Evolutionary conservation across 2,888 invertebrate species (phyloP), one percentile per base, ranked within the genome.

Genomic region (Dichetophora obliterata): DNA sequence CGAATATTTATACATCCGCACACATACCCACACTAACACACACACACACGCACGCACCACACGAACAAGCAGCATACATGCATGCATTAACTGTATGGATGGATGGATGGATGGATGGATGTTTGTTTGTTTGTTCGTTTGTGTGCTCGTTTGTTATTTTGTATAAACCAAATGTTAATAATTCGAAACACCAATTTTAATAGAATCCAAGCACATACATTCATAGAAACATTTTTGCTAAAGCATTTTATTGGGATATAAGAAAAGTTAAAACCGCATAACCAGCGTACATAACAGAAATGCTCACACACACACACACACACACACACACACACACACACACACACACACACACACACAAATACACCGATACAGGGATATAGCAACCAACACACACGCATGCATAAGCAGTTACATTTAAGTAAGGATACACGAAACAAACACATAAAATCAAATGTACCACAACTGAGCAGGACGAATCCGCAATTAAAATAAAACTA

Each of bases 141-240:
- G 71, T 43, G 43, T 37, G 71, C 9, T 59, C 16, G 61, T 27
- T 61, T 27, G 61, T 34, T 48, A 11, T 24, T n/a, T 50, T 50
- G n/a, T 68, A 73, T 72, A 80, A 77, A 78, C 77, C 80, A 79
- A 82, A 79, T 77, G 80, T 81, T 82, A 82, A 82, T 82, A 81
- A 80, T 82, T 81, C 81, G 79, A 74, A 82, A 82, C 81, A 81
- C 82, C 82, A 81, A 82, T 82, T 82, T 82, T 82, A 69, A 73
- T 65, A 73, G 63, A 65, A 37, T n/a, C 73, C 48, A 34, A 9
- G 19, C 31, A 34, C 34, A 48, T 48, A 34, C 34, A 48, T 48
- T 2, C 24, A 50, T 19, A n/a, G 24, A 68, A 24, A 69, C 27
- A 43, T 16, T 69, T 22, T 19, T 69, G 16, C 9, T n/a, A 11